phyloP scores from a whole-genome alignment of 2,113 vertebrate genomes.

The Lipophrys pholis region DNA sequence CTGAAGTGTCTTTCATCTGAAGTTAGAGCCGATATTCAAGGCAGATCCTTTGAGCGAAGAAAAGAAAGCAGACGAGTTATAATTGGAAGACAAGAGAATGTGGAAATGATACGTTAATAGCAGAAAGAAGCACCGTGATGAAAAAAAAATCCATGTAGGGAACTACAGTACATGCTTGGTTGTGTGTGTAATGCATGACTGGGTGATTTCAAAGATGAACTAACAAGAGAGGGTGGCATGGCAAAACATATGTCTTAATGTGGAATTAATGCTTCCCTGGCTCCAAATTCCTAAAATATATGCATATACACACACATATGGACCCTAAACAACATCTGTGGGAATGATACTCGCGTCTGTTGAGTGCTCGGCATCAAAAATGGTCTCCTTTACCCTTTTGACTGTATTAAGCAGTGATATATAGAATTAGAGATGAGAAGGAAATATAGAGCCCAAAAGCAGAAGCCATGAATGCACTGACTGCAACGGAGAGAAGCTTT shows the following conservation, averaged over 20 bases:
- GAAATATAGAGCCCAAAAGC: no score
- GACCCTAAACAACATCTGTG: background rate
- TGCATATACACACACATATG: background rate
- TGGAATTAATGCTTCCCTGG: background rate
- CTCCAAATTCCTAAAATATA: background rate
- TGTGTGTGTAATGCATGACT: background rate
- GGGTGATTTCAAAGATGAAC: background rate
- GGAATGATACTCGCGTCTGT: background rate
- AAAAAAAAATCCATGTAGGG: no score
- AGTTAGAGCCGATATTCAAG: constrained; percentile 48
- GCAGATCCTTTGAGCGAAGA: constrained; percentile 40
- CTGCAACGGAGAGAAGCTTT: no score
- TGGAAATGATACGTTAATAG: constrained; percentile 31
- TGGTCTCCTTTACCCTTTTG: background rate
- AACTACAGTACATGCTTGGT: no score
- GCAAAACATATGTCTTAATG: background rate
- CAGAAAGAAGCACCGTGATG: constrained; percentile 8
- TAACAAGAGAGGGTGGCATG: background rate
- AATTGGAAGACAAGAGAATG: constrained; percentile 46
- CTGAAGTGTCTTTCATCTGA: constrained; percentile 64
- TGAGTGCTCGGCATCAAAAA: background rate
- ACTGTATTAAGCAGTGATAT: background rate
- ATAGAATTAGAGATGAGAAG: no score
- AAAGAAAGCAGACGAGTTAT: constrained; percentile 28
- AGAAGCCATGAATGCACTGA: no score